Percentiles rank a stretch among this genome's conserved stretches.
These are phyloP conservation scores for Lanius ludovicianus DNA, from an alignment of 2,113 vertebrate species.

Conservation along the genomic window DNA sequence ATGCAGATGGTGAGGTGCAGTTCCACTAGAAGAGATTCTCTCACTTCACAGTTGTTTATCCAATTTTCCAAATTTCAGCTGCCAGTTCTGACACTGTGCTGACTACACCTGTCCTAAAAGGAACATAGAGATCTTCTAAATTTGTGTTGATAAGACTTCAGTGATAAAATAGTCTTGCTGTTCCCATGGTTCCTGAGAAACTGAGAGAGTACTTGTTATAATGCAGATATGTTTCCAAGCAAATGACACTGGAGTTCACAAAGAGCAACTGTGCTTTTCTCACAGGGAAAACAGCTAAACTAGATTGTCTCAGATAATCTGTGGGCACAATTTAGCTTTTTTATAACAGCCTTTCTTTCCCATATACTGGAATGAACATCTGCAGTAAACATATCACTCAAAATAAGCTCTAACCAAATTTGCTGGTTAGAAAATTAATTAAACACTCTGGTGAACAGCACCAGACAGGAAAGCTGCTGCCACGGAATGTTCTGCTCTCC, in stretches of 20 bases:
- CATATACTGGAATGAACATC: background rate
- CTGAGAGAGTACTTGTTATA: background rate
- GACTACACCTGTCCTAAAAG: constrained; percentile 50
- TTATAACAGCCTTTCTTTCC: background rate
- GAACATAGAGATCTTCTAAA: constrained; percentile 9
- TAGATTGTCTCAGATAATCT: background rate
- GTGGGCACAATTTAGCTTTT: background rate
- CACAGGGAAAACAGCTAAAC: background rate
- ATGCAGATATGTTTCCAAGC: constrained; percentile 22
- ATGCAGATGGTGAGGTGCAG: background rate
- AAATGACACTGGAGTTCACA: background rate
- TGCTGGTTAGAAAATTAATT: background rate
- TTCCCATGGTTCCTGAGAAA: constrained; percentile 56
- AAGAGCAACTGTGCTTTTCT: background rate
- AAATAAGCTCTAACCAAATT: background rate
- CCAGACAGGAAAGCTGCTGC: background rate
- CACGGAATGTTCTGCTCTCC: background rate
- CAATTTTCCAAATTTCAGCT: background rate
- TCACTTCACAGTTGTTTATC: constrained; percentile 39
- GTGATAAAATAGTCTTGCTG: constrained; percentile 38
- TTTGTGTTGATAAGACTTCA: constrained; percentile 1
- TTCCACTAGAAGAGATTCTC: background rate
- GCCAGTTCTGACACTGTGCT: constrained; percentile 39
- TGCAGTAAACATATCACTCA: background rate
- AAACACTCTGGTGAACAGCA: background rate